These are phyloP conservation scores for Merops nubicus DNA, from an alignment of 2,113 vertebrate species.

Conservation along the genomic window DNA sequence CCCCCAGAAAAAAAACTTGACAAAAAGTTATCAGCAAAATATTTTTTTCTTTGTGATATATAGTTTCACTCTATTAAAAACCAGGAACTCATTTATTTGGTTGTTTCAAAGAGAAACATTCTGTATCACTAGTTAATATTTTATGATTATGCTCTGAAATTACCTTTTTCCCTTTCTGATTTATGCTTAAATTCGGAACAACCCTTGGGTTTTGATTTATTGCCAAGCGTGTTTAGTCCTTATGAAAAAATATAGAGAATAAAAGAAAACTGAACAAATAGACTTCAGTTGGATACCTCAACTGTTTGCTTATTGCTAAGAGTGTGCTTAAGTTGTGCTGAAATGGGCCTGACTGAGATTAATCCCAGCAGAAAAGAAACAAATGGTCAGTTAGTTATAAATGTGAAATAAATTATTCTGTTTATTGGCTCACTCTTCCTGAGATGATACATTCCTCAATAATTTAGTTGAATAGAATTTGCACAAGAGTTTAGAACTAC, in stretches of 20 bases:
- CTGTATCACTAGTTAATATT: background rate
- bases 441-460: background rate
- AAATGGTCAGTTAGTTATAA: background rate
- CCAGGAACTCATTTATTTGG: rapidly evolving
- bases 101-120: background rate
- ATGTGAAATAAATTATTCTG: background rate
- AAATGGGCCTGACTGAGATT: background rate
- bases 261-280: background rate
- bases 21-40: background rate
- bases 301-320: background rate
- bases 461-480: background rate
- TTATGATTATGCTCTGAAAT: background rate
- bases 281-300: background rate
- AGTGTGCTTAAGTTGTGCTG: background rate
- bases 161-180: background rate
- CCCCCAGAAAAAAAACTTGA: background rate
- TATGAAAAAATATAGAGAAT: background rate
- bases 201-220: background rate
- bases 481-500: background rate
- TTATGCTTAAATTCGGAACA: background rate
- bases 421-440: rapidly evolving
- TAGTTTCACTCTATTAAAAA: background rate
- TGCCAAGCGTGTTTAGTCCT: background rate
- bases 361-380: background rate
- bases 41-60: background rate